A percentile compares a stretch with the other conserved stretches of the same genome.
phyloP scores from a whole-genome alignment of 2,888 invertebrate genomes.

The Eristalis tenax region DNA sequence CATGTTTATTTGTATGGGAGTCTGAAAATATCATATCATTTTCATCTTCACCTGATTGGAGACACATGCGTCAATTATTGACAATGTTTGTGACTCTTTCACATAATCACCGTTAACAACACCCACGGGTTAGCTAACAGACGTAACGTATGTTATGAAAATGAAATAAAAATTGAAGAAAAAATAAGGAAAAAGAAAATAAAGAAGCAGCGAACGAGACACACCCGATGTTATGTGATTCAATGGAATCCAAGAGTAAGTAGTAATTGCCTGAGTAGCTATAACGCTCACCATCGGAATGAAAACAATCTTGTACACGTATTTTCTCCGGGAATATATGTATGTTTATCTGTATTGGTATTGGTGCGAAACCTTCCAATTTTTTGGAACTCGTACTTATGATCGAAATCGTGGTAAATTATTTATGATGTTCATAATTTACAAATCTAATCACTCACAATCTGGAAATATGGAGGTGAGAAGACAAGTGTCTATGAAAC shows the following conservation, averaged over 20 bases:
- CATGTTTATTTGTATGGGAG: neutral
- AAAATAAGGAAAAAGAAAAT: neutral
- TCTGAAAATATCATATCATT: neutral
- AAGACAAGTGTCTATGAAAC: neutral
- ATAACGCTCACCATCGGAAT: neutral
- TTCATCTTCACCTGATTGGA: neutral
- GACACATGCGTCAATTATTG: neutral
- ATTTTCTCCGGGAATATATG: neutral
- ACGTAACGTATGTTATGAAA: conserved; percentile 6
- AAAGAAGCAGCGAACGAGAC: neutral
- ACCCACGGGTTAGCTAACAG: neutral
- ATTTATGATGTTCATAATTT: neutral
- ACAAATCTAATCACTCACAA: neutral
- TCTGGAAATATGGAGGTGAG: neutral
- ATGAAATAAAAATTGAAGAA: neutral
- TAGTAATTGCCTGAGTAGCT: neutral
- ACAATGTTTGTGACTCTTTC: neutral
- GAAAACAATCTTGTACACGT: neutral
- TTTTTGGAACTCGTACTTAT: neutral
- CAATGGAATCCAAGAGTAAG: conserved; percentile 1
- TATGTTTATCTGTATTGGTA: too few relatives aligned
- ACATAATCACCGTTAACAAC: neutral
- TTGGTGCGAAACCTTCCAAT: neutral
- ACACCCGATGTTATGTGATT: conserved; percentile 2
- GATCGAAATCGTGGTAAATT: neutral